Conservation (phyloP, 2,888 invertebrate genomes). For the Choristoneura rosaceana region DNA sequence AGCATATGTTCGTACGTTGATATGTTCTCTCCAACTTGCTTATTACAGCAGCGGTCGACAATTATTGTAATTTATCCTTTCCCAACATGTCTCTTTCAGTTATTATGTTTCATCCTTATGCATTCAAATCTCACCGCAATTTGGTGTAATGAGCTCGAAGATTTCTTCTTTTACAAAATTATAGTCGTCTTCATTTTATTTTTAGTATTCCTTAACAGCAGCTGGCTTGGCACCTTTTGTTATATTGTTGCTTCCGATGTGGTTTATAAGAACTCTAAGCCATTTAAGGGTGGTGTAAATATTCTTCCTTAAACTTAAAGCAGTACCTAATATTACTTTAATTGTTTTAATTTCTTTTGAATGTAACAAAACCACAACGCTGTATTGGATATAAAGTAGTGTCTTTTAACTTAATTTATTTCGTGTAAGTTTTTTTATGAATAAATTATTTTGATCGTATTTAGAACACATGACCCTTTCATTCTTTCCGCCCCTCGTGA, state of each 20-base stretch:
- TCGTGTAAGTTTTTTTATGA: neutral
- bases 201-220: constrained; percentile 31
- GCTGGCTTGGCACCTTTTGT: constrained; percentile 24
- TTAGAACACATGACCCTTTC: neutral
- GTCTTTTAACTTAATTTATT: neutral
- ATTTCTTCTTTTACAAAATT: constrained; percentile 35
- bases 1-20: constrained; percentile 16
- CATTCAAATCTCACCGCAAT: constrained; percentile 39
- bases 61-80: constrained; percentile 37
- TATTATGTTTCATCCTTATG: constrained; percentile 34
- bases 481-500: neutral
- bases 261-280: constrained; percentile 10
- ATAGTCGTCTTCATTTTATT: constrained; percentile 26
- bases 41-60: constrained; percentile 33
- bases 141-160: constrained; percentile 36
- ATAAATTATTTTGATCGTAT: neutral
- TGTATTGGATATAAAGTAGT: neutral
- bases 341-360: neutral
- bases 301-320: too few species aligned
- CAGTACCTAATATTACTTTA: too few species aligned
- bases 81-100: constrained; percentile 33
- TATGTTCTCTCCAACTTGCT: constrained; percentile 2
- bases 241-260: constrained; percentile 8
- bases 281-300: neutral
- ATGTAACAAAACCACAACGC: neutral